A percentile compares a stretch with the other conserved stretches of the same genome.
Conservation (phyloP, 2,888 invertebrate species). For the Yponomeuta plumbellus region DNA sequence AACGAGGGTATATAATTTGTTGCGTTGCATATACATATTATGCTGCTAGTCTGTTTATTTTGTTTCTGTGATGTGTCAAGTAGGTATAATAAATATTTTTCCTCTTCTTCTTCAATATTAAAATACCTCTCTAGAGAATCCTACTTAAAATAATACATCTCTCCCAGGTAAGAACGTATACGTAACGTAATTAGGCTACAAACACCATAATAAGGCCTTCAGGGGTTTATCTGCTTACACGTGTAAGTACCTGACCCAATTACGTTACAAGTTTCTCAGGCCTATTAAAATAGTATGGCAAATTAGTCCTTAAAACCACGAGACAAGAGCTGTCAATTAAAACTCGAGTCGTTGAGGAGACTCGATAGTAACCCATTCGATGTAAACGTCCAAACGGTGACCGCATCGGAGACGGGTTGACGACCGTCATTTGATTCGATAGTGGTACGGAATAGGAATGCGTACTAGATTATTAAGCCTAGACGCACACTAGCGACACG, state of each 20-base stretch:
- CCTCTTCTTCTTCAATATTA: no score
- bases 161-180: neutral
- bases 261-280: neutral
- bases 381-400: neutral
- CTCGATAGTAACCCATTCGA: neutral
- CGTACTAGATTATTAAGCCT: no score
- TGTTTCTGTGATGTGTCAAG: no score
- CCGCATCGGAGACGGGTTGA: no score
- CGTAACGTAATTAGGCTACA: neutral
- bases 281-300: neutral
- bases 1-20: no score
- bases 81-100: no score
- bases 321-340: neutral
- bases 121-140: neutral
- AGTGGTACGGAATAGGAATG: no score
- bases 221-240: neutral
- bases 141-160: neutral
- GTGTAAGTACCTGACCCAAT: neutral
- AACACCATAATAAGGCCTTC: neutral
- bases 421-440: no score
- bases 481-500: no score
- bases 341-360: neutral
- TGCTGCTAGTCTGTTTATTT: no score
- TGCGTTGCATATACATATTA: no score
- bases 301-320: neutral